These are phyloP conservation scores for Nannoperca australis DNA, from an alignment of 2,797 vertebrate species.

Conservation along the genomic window DNA sequence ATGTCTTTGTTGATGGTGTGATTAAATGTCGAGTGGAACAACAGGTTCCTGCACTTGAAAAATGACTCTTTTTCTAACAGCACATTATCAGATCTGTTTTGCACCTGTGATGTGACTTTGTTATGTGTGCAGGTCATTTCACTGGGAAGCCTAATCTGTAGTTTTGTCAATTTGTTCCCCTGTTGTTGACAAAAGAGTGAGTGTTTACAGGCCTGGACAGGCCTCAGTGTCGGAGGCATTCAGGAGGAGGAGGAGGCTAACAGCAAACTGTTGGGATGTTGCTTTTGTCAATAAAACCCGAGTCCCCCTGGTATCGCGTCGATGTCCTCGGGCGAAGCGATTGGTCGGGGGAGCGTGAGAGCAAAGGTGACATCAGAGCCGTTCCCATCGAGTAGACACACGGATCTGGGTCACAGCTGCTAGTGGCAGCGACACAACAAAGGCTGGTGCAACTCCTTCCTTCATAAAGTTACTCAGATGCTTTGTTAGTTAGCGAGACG, in stretches of 20 bases:
- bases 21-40: neutral
- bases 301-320: conserved; percentile 34
- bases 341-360: conserved; percentile 65
- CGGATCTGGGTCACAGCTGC: conserved; percentile 69
- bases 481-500: conserved; percentile 36
- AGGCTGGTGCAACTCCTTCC: conserved; percentile 11
- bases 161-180: conserved; percentile 64
- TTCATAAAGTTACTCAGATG: conserved; percentile 32
- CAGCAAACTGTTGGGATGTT: conserved; percentile 43
- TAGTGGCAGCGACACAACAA: conserved; percentile 27
- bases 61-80: neutral
- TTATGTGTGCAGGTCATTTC: conserved; percentile 64
- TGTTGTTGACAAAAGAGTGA: conserved; percentile 62
- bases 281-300: conserved; percentile 58
- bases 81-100: conserved; percentile 18
- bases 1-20: conserved; percentile 15
- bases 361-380: conserved; percentile 64
- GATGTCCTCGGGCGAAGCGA: conserved; percentile 22
- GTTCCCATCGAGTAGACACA: conserved; percentile 53
- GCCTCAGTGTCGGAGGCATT: conserved; percentile 69
- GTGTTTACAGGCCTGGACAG: conserved; percentile 75
- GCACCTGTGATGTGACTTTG: conserved; percentile 58
- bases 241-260: conserved; percentile 41
- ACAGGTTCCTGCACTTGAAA: conserved; percentile 1
- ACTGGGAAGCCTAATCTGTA: conserved; percentile 57